phyloP scores from a whole-genome alignment of 2,888 invertebrate genomes.

The Alsophila aescularia region DNA sequence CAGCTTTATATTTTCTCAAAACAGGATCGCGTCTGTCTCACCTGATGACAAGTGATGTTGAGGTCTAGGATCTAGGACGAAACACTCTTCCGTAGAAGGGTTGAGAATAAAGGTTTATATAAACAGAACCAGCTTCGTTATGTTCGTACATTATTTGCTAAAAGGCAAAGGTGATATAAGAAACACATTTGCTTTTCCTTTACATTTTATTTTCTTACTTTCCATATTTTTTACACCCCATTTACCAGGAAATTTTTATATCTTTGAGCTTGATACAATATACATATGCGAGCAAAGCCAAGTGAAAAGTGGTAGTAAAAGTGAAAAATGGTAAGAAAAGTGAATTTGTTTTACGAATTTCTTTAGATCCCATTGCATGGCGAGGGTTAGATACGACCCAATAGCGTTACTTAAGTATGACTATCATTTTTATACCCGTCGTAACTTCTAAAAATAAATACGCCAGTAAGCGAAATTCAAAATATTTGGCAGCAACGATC shows the following conservation, averaged over 20 bases:
- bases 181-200: background rate
- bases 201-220: slow-evolving; percentile 5
- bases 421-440: no score
- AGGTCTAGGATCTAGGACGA: no score
- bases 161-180: background rate
- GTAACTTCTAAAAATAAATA: no score
- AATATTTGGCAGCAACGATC: no score
- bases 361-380: background rate
- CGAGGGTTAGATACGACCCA: no score
- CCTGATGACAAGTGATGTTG: no score
- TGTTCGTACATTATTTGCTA: no score
- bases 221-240: slow-evolving; percentile 16
- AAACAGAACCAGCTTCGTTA: background rate
- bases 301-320: slow-evolving; percentile 28
- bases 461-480: no score
- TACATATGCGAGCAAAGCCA: slow-evolving; percentile 24
- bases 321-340: slow-evolving; percentile 25
- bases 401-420: no score
- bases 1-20: no score
- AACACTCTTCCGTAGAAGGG: no score
- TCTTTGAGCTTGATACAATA: slow-evolving; percentile 7
- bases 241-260: slow-evolving; percentile 22
- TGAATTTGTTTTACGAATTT: slow-evolving; percentile 29
- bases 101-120: background rate
- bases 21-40: no score